Conservation (phyloP, 2,113 vertebrate genomes). For the Chloebia gouldiae region DNA sequence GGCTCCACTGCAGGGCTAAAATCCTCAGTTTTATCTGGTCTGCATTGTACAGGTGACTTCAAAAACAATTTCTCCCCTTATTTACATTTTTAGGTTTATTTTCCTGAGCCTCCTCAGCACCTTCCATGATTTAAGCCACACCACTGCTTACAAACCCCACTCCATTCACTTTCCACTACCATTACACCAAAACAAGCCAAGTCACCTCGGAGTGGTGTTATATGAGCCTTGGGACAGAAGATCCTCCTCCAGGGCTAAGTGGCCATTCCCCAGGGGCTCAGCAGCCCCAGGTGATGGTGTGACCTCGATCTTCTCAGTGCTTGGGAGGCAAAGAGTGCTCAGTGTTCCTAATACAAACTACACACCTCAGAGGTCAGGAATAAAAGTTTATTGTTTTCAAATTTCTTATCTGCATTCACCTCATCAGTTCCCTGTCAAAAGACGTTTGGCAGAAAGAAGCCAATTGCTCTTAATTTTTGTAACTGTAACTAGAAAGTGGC, state of each 20-base stretch:
- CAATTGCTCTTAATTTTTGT: background rate
- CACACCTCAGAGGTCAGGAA: constrained; percentile 19
- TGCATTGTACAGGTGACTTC: background rate
- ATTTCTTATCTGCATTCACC: background rate
- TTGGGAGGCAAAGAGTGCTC: background rate
- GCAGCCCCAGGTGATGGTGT: background rate
- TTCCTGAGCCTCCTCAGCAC: background rate
- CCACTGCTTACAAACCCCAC: background rate
- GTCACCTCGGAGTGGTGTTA: background rate
- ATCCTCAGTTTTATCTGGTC: background rate
- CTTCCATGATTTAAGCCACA: background rate
- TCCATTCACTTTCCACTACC: background rate
- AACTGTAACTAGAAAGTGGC: background rate
- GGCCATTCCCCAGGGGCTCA: background rate
- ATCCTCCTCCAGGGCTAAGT: background rate
- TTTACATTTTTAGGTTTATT: background rate
- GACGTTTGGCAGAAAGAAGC: background rate
- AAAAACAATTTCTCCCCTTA: background rate
- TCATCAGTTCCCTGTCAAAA: background rate
- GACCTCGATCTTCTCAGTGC: background rate
- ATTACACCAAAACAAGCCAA: background rate
- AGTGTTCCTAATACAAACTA: background rate
- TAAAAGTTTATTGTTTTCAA: constrained; percentile 49
- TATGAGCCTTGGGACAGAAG: background rate
- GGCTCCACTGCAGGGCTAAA: background rate